phyloP scores from a whole-genome alignment of 2,113 vertebrate species.

The Brienomyrus brachyistius region DNA sequence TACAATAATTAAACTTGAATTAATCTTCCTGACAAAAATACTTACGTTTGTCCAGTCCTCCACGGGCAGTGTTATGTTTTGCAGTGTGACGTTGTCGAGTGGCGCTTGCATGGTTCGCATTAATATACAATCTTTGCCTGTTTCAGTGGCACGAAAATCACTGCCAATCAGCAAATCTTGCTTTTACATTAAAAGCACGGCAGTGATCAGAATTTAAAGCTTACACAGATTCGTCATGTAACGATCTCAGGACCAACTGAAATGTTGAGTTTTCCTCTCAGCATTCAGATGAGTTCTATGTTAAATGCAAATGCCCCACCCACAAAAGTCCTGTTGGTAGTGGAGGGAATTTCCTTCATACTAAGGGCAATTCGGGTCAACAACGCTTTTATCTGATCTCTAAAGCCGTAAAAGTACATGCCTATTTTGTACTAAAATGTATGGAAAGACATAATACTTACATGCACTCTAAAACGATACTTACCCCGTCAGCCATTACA shows the following conservation, averaged over 20 bases:
- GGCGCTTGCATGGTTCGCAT: neutral
- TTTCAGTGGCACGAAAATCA: neutral
- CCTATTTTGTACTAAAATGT: neutral
- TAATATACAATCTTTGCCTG: neutral
- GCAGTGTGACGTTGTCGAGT: constrained; percentile 20
- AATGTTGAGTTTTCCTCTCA: neutral
- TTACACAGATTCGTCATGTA: neutral
- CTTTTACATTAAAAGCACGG: neutral
- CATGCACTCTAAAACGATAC: neutral
- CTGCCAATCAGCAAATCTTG: neutral
- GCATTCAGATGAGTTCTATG: neutral
- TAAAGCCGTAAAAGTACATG: neutral
- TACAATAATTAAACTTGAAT: neutral
- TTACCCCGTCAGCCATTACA: neutral
- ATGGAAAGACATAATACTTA: neutral
- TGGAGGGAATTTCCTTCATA: neutral
- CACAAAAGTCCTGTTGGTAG: neutral
- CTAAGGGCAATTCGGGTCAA: constrained; percentile 7
- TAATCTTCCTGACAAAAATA: neutral
- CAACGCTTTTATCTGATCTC: neutral
- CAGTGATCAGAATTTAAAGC: neutral
- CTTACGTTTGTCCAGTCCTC: constrained; percentile 51
- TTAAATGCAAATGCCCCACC: neutral
- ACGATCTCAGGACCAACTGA: neutral
- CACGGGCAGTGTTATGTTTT: constrained; percentile 36